Evolutionary conservation across 2,888 invertebrate species (phyloP).

Genomic region (Diloba caeruleocephala): DNA sequence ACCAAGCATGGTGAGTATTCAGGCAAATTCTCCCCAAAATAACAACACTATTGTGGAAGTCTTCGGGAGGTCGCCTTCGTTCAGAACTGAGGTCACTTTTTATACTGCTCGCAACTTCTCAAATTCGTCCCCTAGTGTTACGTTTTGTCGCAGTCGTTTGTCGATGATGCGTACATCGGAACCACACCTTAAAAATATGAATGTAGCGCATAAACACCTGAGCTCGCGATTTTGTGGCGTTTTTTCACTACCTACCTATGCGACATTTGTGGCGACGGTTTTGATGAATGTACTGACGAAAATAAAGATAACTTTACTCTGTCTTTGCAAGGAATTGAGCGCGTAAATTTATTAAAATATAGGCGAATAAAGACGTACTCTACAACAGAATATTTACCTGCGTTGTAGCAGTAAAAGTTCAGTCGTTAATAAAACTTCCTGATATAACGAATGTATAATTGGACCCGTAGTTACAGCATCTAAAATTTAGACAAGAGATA

Average conservation of each 20-base stretch:
- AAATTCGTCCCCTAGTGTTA: too few relatives aligned
- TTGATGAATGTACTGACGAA: slow-evolving; percentile 34
- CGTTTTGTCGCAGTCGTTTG: neutral
- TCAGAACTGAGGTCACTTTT: too few relatives aligned
- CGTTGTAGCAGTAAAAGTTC: slow-evolving; percentile 39
- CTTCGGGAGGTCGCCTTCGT: too few relatives aligned
- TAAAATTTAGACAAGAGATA: slow-evolving; percentile 56
- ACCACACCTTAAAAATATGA: slow-evolving; percentile 25
- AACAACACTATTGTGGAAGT: too few relatives aligned
- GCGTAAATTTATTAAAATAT: slow-evolving; percentile 19
- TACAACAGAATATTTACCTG: slow-evolving; percentile 24
- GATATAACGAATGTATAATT: slow-evolving; percentile 54
- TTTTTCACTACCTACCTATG: slow-evolving; percentile 29
- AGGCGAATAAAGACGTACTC: neutral
- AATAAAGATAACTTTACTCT: slow-evolving; percentile 30
- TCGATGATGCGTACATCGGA: slow-evolving; percentile 7
- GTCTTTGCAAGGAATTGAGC: slow-evolving; percentile 4
- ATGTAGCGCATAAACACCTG: slow-evolving; percentile 28
- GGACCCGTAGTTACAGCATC: slow-evolving; percentile 48
- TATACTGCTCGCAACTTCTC: neutral
- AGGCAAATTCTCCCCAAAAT: too few relatives aligned
- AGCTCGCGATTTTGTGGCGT: slow-evolving; percentile 29
- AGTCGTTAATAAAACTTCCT: slow-evolving; percentile 49
- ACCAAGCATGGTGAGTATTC: too few relatives aligned
- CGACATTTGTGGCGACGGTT: slow-evolving; percentile 26